These are phyloP conservation scores for Echinometra lucunter DNA, from an alignment of 53 echinoderm and acorn worm genomes.

Conservation along the genomic window DNA sequence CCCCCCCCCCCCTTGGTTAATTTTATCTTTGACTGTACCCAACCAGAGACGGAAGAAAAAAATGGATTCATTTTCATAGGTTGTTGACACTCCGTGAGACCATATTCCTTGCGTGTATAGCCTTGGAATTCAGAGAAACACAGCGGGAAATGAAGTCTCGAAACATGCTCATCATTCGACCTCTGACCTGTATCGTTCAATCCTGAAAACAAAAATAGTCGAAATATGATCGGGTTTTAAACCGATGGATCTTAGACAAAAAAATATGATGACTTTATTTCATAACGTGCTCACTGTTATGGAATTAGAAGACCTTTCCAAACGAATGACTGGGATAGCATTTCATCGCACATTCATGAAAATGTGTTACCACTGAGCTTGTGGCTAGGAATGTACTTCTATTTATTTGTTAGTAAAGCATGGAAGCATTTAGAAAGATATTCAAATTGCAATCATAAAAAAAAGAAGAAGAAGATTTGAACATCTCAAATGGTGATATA, in stretches of 20 bases:
- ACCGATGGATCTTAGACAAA: not conserved
- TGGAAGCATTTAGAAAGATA: too few relatives aligned
- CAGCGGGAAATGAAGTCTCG: slow-evolving; percentile 37
- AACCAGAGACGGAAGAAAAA: slow-evolving; percentile 1
- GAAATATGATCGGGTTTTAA: not conserved
- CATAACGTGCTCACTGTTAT: not conserved
- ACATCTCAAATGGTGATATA: too few relatives aligned
- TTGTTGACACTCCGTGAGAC: slow-evolving; percentile 26
- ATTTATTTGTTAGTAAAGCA: too few relatives aligned
- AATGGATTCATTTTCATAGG: not conserved
- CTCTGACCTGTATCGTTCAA: slow-evolving; percentile 1
- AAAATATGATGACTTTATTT: not conserved
- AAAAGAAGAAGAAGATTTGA: too few relatives aligned
- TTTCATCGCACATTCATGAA: too few relatives aligned
- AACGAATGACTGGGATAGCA: too few relatives aligned
- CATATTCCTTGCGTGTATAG: not conserved
- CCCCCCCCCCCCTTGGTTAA: too few relatives aligned
- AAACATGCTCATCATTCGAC: not conserved
- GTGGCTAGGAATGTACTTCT: too few relatives aligned
- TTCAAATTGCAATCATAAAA: too few relatives aligned
- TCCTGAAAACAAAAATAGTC: not conserved
- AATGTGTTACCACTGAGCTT: too few relatives aligned
- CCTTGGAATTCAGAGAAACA: slow-evolving; percentile 23
- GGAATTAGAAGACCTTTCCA: not conserved
- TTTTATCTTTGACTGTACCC: too few relatives aligned